These are phyloP conservation scores for Corythornis vintsioides DNA, from an alignment of 2,113 vertebrate genomes.

Conservation along the genomic window DNA sequence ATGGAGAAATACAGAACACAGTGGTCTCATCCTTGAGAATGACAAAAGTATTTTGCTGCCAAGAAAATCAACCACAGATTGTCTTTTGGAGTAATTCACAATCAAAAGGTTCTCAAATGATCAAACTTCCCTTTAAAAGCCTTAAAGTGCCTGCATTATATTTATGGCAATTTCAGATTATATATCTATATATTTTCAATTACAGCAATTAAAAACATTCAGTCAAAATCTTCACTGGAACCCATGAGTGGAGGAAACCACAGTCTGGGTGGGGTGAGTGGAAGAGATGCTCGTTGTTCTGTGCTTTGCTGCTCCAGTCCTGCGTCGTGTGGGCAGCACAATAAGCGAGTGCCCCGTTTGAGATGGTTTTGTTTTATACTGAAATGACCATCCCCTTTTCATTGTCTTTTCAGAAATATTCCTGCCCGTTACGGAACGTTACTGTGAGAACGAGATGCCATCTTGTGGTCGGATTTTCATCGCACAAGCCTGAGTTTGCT, in stretches of 20 bases:
- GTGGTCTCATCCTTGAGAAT: not conserved
- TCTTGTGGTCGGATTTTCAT: constrained; percentile 47
- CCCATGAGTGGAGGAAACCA: not conserved
- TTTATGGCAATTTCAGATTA: not conserved
- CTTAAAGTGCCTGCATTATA: not conserved
- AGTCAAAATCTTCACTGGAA: not conserved
- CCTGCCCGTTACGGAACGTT: not conserved
- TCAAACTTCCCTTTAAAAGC: not conserved
- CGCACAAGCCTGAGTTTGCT: not conserved
- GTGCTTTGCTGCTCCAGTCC: not conserved
- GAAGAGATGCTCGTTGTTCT: not conserved
- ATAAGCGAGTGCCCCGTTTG: not conserved
- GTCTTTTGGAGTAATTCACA: not conserved
- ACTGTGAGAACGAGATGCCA: constrained; percentile 59
- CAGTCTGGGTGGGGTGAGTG: not conserved
- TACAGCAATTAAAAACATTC: not conserved
- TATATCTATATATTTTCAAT: not conserved
- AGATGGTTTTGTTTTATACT: not conserved
- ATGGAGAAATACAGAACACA: not conserved
- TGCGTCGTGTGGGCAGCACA: not conserved
- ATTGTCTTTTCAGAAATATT: not conserved
- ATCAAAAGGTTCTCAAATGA: not conserved
- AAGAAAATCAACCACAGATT: not conserved
- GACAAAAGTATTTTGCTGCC: not conserved
- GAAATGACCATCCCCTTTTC: not conserved